Percentiles rank a stretch among this genome's conserved stretches.
These are phyloP conservation scores for Apotomis capreana DNA, from an alignment of 2,888 invertebrate genomes.

Conservation along the genomic window DNA sequence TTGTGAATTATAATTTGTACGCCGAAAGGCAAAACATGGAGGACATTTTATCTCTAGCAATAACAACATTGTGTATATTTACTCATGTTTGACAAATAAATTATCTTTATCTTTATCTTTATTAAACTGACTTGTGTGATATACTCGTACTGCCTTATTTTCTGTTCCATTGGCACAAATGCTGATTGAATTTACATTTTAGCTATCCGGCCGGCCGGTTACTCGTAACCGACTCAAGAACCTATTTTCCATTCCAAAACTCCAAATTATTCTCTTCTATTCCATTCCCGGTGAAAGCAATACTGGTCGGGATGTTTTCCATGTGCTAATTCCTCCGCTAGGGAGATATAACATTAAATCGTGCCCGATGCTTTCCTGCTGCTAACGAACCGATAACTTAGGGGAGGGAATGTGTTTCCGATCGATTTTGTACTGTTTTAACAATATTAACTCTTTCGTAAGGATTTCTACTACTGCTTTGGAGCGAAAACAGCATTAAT, in stretches of 20 bases:
- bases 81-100: too few relatives aligned
- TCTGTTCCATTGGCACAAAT: too few relatives aligned
- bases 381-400: slow-evolving; percentile 77
- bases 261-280: slow-evolving; percentile 13
- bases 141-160: too few relatives aligned
- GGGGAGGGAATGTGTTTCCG: slow-evolving; percentile 58
- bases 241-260: slow-evolving; percentile 1
- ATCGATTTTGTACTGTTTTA: slow-evolving; percentile 48
- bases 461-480: background rate
- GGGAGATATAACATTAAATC: slow-evolving; percentile 81
- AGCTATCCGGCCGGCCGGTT: too few relatives aligned
- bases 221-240: background rate
- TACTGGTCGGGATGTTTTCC: slow-evolving; percentile 60
- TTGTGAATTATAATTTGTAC: too few relatives aligned
- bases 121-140: too few relatives aligned
- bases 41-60: too few relatives aligned
- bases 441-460: slow-evolving; percentile 6
- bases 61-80: too few relatives aligned
- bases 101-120: too few relatives aligned
- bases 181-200: too few relatives aligned
- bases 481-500: too few relatives aligned
- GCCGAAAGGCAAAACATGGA: too few relatives aligned
- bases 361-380: slow-evolving; percentile 64
- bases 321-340: slow-evolving; percentile 75
- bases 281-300: slow-evolving; percentile 33